Conservation (phyloP, 2,113 vertebrate species). For the Zapornia atra region DNA sequence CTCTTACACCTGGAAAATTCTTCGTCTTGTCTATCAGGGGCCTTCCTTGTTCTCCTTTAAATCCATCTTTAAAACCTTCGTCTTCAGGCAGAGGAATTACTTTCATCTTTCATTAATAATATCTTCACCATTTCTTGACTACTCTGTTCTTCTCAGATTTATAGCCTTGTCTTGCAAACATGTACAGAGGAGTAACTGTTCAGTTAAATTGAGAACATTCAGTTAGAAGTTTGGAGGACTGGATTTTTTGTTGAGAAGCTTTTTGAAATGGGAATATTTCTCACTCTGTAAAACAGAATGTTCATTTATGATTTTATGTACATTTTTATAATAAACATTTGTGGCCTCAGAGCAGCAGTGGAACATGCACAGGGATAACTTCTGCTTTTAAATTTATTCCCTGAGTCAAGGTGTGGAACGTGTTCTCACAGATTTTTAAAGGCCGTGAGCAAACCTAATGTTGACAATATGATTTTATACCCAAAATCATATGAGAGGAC, state of each 20-base stretch:
- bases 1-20: not conserved
- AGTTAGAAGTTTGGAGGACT: not conserved
- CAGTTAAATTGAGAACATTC: constrained; percentile 15
- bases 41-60: not conserved
- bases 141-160: constrained; percentile 26
- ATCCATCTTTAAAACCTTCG: not conserved
- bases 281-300: not conserved
- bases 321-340: constrained; percentile 28
- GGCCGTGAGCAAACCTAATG: not conserved
- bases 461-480: not conserved
- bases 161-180: not conserved
- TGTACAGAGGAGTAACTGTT: constrained; percentile 21
- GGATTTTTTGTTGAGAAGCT: not conserved
- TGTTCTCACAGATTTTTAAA: constrained; percentile 2
- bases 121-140: constrained; percentile 2
- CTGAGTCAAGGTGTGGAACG: not conserved
- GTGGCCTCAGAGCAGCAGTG: not conserved
- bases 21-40: not conserved
- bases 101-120: constrained; percentile 33
- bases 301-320: not conserved
- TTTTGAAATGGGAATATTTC: constrained; percentile 26
- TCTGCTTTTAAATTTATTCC: not conserved
- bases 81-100: not conserved
- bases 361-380: not conserved
- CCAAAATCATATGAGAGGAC: not conserved